Evolutionary conservation across 2,888 invertebrate genomes (phyloP).

Genomic region (Hololepta plana): DNA sequence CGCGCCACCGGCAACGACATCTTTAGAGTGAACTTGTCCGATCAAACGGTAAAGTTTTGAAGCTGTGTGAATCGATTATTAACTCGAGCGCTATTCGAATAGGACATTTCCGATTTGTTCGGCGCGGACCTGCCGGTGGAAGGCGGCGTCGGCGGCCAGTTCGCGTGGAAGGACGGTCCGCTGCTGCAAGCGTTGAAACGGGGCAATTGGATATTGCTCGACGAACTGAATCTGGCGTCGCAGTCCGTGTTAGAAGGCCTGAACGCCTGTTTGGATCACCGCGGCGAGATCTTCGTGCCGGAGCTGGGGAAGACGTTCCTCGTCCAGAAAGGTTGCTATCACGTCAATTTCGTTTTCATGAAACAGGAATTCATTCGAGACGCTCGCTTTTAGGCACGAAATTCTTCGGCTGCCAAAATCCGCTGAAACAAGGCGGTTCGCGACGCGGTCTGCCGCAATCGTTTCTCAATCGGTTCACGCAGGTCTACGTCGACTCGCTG

Average conservation of each 20-base stretch:
- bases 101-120: conserved; percentile 94
- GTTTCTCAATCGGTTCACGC: conserved; percentile 93
- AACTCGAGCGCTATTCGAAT: no score
- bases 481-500: conserved; percentile 54
- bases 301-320: conserved; percentile 79
- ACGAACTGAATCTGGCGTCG: conserved; percentile 95
- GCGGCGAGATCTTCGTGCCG: conserved; percentile 89
- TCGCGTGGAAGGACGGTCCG: conserved; percentile 94
- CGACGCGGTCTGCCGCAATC: conserved; percentile 90
- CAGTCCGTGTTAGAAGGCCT: conserved; percentile 97
- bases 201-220: conserved; percentile 94
- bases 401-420: conserved; percentile 97
- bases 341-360: neutral
- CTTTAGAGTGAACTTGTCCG: conserved; percentile 90
- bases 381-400: conserved; percentile 39
- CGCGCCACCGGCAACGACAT: conserved; percentile 66
- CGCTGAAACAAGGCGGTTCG: conserved; percentile 87
- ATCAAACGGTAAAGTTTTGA: conserved; percentile 68
- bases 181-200: conserved; percentile 76
- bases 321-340: conserved; percentile 29
- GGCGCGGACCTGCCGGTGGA: conserved; percentile 94
- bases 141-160: conserved; percentile 67
- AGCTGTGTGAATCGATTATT: neutral
- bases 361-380: neutral
- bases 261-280: conserved; percentile 95